phyloP scores from a whole-genome alignment of 2,797 vertebrate genomes.

The Rhinoraja longicauda region DNA sequence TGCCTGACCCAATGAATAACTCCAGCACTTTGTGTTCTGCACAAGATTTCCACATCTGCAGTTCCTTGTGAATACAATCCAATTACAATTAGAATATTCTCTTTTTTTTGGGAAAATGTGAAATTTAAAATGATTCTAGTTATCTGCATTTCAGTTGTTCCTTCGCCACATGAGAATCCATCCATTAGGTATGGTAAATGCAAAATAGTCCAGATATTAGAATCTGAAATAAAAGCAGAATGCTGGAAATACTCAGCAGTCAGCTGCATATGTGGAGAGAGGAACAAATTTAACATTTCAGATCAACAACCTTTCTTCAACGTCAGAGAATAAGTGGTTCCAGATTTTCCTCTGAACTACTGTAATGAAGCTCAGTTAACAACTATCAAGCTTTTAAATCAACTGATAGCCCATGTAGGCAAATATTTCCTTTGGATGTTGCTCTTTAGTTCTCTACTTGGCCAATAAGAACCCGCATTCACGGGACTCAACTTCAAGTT shows the following conservation, averaged over 20 bases:
- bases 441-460: background rate
- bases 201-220: no score
- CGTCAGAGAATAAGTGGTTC: background rate
- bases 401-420: background rate
- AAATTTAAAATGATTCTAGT: background rate
- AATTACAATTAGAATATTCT: background rate
- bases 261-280: no score
- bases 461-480: background rate
- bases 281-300: no score
- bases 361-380: background rate
- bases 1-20: no score
- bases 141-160: background rate
- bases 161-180: background rate
- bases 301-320: no score
- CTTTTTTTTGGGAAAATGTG: background rate
- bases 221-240: no score
- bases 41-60: no score
- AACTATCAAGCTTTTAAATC: background rate
- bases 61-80: no score
- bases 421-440: background rate
- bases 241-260: no score
- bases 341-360: background rate
- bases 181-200: background rate
- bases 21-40: no score
- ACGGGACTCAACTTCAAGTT: background rate